Percentiles rank a stretch among this genome's conserved stretches.
Evolutionary conservation across 2,113 vertebrate species (phyloP).

Genomic region (Nannobrachium achirus): DNA sequence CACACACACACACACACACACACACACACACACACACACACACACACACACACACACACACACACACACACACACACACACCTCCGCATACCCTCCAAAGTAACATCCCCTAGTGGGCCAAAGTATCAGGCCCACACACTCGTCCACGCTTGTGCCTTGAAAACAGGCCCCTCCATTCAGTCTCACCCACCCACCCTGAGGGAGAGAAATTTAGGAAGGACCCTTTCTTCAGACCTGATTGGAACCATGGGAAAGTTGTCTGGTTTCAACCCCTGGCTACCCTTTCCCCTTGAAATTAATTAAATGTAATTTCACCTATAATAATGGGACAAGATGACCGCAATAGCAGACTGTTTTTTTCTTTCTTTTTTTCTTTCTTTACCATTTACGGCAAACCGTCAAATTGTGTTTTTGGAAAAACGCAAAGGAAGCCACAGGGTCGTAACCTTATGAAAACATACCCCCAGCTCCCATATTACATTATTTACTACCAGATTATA

Average conservation of each 20-base stretch:
- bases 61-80: not conserved
- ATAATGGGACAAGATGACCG: slow-evolving; percentile 37
- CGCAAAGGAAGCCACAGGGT: slow-evolving; percentile 14
- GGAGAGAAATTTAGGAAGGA: slow-evolving; percentile 32
- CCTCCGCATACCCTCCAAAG: not conserved
- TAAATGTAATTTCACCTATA: slow-evolving; percentile 53
- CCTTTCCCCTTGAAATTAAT: slow-evolving; percentile 57
- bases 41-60: not conserved
- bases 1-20: not conserved
- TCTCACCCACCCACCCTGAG: slow-evolving; percentile 20
- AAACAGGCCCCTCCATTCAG: slow-evolving; percentile 44
- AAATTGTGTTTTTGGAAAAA: slow-evolving; percentile 36
- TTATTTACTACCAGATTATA: slow-evolving; percentile 32
- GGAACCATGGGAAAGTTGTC: slow-evolving; percentile 53
- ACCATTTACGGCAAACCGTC: slow-evolving; percentile 26
- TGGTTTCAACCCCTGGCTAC: slow-evolving; percentile 33
- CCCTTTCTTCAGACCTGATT: slow-evolving; percentile 22
- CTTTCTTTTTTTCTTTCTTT: slow-evolving; percentile 1
- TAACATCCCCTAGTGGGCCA: slow-evolving; percentile 30
- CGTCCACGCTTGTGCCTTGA: slow-evolving; percentile 27
- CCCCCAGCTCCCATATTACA: slow-evolving; percentile 25
- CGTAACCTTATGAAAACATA: slow-evolving; percentile 32
- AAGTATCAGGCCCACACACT: slow-evolving; percentile 43
- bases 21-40: not conserved
- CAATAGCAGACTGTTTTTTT: slow-evolving; percentile 20